Evolutionary conservation across 2,888 invertebrate genomes (phyloP).

Genomic region (Agrilus mali): DNA sequence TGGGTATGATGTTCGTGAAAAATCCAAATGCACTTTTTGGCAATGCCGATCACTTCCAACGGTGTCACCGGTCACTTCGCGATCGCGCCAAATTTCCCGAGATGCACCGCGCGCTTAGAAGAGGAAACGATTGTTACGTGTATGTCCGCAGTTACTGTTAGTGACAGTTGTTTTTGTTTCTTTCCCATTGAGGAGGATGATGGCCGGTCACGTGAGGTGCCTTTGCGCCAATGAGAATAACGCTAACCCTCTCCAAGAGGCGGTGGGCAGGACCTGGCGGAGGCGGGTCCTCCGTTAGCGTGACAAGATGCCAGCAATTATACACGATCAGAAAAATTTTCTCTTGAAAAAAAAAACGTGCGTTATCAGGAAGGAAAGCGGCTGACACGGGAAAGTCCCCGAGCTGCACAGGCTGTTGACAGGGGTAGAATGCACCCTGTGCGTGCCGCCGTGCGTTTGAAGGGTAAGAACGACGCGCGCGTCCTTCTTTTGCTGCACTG

Average conservation of each 20-base stretch:
- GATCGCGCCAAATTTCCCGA: constrained; percentile 20
- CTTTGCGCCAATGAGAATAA: constrained; percentile 28
- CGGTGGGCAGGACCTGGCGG: constrained; percentile 32
- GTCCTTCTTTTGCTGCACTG: too few species aligned
- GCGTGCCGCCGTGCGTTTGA: too few species aligned
- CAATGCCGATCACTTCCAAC: too few species aligned
- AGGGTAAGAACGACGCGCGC: too few species aligned
- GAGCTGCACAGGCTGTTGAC: too few species aligned
- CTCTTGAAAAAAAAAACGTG: constrained; percentile 16
- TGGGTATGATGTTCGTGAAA: too few species aligned
- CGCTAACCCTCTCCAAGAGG: constrained; percentile 35
- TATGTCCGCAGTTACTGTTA: constrained; percentile 34
- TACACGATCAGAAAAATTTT: constrained; percentile 18
- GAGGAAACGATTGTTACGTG: constrained; percentile 36
- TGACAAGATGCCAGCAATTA: constrained; percentile 32
- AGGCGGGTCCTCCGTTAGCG: constrained; percentile 30
- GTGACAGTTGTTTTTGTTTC: constrained; percentile 38
- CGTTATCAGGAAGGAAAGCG: too few species aligned
- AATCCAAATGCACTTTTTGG: too few species aligned
- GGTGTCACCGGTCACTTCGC: constrained; percentile 17
- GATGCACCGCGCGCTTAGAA: constrained; percentile 26
- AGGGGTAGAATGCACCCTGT: too few species aligned
- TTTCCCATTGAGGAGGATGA: constrained; percentile 35
- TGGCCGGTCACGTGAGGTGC: constrained; percentile 34
- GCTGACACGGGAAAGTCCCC: too few species aligned